Conservation (phyloP, 2,888 invertebrate genomes). For the Aleiodes alternator region DNA sequence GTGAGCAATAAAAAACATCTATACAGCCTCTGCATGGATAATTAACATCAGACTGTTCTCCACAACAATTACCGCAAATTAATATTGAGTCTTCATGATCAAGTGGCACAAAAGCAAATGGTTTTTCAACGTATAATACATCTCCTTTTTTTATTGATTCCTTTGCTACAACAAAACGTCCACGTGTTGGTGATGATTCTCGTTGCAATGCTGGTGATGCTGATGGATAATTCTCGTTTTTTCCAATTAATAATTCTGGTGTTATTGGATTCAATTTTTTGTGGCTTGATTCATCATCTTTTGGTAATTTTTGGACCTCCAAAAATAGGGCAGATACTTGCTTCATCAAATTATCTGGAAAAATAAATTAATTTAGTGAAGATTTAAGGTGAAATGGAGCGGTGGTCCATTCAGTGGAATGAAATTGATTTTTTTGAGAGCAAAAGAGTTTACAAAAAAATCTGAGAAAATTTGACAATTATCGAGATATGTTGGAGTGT, state of each 20-base stretch:
- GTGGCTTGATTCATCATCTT: background rate
- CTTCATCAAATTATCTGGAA: constrained; percentile 11
- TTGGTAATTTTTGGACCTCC: background rate
- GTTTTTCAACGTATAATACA: constrained; percentile 87
- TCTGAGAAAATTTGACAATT: too few species aligned
- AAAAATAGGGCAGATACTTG: constrained; percentile 1
- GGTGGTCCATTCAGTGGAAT: too few species aligned
- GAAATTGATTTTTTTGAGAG: too few species aligned
- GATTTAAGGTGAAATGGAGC: too few species aligned
- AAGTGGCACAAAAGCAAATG: constrained; percentile 86
- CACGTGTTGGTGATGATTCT: constrained; percentile 78
- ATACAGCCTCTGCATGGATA: constrained; percentile 84
- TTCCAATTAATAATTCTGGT: constrained; percentile 76
- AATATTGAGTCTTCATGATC: constrained; percentile 76
- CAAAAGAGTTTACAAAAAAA: too few species aligned
- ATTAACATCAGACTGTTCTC: constrained; percentile 76
- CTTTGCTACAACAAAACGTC: constrained; percentile 82
- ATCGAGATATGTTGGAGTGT: too few species aligned
- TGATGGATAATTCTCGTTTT: constrained; percentile 77
- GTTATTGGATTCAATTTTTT: constrained; percentile 56
- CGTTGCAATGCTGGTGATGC: constrained; percentile 78
- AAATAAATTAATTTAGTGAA: background rate
- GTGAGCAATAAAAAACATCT: constrained; percentile 82
- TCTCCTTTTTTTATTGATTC: constrained; percentile 81
- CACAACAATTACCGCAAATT: constrained; percentile 86